phyloP scores from a whole-genome alignment of 2,888 invertebrate species.

The Punctoribates punctum region DNA sequence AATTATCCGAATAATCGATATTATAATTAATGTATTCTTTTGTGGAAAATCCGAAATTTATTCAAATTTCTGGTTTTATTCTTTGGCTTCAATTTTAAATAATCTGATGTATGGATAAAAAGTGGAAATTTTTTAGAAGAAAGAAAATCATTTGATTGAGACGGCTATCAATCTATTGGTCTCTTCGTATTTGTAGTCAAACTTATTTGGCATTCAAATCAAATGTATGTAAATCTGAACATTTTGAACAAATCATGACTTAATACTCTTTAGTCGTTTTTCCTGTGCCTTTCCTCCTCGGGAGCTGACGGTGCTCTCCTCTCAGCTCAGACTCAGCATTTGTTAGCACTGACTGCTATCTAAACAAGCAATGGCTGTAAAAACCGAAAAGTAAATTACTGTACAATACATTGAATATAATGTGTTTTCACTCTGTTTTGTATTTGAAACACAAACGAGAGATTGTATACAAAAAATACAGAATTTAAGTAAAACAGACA shows the following conservation, averaged over 20 bases:
- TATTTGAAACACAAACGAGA: not conserved
- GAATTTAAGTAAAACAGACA: not conserved
- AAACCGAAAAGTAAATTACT: conserved; percentile 17
- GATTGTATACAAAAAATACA: not conserved
- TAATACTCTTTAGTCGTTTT: not conserved
- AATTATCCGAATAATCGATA: too few species aligned
- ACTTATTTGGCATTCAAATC: conserved; percentile 1
- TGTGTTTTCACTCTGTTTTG: not conserved
- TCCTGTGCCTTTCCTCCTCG: not conserved
- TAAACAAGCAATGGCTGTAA: conserved; percentile 17
- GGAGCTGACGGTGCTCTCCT: not conserved
- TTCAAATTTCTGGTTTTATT: too few species aligned
- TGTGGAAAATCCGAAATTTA: too few species aligned
- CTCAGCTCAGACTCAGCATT: not conserved
- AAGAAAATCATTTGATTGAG: not conserved
- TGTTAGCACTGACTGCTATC: not conserved
- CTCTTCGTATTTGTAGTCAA: not conserved
- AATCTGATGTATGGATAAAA: too few species aligned
- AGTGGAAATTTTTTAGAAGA: too few species aligned
- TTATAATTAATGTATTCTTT: too few species aligned
- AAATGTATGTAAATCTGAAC: conserved; percentile 16
- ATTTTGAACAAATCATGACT: conserved; percentile 19
- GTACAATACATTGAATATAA: not conserved
- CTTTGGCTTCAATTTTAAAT: too few species aligned
- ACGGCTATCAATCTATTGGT: not conserved